Evolutionary conservation across 2,797 vertebrate genomes (phyloP), one percentile per base, ranked within the genome.

Genomic region (Sebastolobus alascanus): DNA sequence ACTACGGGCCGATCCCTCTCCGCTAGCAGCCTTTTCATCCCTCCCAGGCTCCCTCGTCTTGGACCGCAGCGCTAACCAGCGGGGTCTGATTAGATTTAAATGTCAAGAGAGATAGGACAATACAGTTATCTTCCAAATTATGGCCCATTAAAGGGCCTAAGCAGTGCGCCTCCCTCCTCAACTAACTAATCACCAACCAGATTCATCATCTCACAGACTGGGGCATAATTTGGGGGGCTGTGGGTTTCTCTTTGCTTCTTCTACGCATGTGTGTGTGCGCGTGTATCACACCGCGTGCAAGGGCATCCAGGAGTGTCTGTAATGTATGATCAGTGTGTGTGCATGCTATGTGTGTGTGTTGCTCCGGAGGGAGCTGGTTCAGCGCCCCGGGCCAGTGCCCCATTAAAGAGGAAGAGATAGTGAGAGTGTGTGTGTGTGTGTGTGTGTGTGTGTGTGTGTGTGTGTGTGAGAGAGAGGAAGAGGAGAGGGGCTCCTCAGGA

Each of bases 91-190:
- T 94, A 90, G 91, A 93, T 93, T 92, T 87, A 93, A 94, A 94
- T 93, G 92, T 94, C 94, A 92, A 84, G 92, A 94, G 91, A 89
- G 90, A 92, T 92, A 77, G 87, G 89, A 93, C 93, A 92, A 94
- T 93, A 91, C 90, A 91, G 94, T 93, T 93, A 95, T 94, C 94
- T 93, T 92, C 91, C 93, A 90, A 93, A 94, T 93, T 75, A 94
- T 91, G 83, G 89, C 82, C 92, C 88, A 93, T 95, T 94, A 93
- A 93, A 91, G 84, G 86, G 84, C 80, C 90, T 88, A 84, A 87
- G 90, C 90, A 90, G 89, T 83, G 87, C 54, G 71, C 88, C 91
- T 89, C 93, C 92, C 86, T 86, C 85, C 84, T 92, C 86, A 22
- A 76, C 91, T 89, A 89, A 91, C 91, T 93, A 93, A 92, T 94